These are phyloP conservation scores for Cheilosia variabilis DNA, from an alignment of 2,888 invertebrate genomes.

Conservation along the genomic window DNA sequence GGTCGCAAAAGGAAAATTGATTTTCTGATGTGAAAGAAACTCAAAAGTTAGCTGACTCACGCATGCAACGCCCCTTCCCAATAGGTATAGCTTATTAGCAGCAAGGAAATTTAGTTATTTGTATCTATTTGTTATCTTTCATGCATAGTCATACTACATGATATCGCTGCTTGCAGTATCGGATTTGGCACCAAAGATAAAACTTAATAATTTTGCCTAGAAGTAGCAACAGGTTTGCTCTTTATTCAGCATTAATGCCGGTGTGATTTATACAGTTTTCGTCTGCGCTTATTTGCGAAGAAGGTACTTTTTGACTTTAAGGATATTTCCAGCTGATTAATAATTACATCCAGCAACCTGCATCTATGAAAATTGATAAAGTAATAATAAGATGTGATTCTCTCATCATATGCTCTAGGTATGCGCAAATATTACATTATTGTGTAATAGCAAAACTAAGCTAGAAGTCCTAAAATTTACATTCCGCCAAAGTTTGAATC, in stretches of 20 bases:
- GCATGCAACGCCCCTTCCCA: constrained; percentile 3
- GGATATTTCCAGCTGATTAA: no score
- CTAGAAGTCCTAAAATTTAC: no score
- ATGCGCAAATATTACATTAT: no score
- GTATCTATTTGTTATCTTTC: background rate
- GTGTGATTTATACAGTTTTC: background rate
- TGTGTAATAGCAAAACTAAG: no score
- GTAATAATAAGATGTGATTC: no score
- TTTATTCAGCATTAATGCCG: background rate
- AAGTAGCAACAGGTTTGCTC: background rate
- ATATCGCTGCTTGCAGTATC: background rate
- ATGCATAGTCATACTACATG: background rate
- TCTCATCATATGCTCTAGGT: no score
- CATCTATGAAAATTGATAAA: no score
- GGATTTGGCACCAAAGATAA: background rate
- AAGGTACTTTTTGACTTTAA: background rate
- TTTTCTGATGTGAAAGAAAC: constrained; percentile 10
- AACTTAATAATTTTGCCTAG: background rate
- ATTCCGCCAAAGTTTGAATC: no score
- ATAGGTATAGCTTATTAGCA: background rate
- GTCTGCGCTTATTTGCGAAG: background rate
- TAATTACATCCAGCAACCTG: no score
- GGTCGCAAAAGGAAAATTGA: constrained; percentile 6
- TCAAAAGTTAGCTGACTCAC: constrained; percentile 23
- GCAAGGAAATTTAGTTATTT: background rate